A percentile compares a stretch with the other conserved stretches of the same genome.
Conservation (phyloP, 2,113 vertebrate genomes). For the Sylvia atricapilla region DNA sequence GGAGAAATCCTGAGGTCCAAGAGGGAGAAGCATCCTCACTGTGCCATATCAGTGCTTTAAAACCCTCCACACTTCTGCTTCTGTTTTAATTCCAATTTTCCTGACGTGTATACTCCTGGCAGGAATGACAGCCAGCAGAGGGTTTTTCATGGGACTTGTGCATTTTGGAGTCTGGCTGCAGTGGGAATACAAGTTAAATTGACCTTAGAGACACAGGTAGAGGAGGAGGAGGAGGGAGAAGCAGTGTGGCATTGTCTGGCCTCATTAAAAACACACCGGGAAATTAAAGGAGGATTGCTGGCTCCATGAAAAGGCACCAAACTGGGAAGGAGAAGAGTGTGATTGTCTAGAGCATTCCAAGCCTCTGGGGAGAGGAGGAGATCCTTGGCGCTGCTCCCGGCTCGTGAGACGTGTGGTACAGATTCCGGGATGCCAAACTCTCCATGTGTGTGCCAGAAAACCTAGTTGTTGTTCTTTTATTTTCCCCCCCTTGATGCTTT, state of each 20-base stretch:
- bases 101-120: fast-evolving
- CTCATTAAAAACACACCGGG: background rate
- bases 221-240: background rate
- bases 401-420: fast-evolving
- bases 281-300: background rate
- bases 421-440: background rate
- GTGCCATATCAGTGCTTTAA: fast-evolving
- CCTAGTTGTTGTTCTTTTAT: background rate
- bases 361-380: background rate
- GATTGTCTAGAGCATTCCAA: background rate
- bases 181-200: background rate
- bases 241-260: background rate
- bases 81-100: background rate
- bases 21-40: background rate
- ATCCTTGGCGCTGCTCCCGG: background rate
- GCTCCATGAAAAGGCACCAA: background rate
- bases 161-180: background rate
- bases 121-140: background rate
- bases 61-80: background rate
- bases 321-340: background rate
- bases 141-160: background rate
- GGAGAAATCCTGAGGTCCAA: background rate
- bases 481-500: background rate
- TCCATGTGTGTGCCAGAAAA: background rate
- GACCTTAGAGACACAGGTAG: background rate